Percentiles rank a stretch among this genome's conserved stretches.
phyloP scores from a whole-genome alignment of 2,797 vertebrate species.

The Carcharodon carcharias region DNA sequence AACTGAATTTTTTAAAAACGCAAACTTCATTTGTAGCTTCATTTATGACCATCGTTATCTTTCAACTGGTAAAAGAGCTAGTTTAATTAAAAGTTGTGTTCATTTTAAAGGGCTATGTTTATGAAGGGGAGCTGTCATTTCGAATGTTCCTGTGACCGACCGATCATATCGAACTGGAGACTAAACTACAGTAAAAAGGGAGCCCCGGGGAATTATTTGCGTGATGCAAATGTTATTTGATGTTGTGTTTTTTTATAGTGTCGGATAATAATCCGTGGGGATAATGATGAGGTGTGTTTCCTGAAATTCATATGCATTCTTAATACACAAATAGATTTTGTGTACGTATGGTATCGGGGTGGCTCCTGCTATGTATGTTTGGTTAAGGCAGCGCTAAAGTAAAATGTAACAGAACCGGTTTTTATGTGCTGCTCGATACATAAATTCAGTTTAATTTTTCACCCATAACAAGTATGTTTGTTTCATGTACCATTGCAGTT shows the following conservation, averaged over 20 bases:
- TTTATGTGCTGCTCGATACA: background rate
- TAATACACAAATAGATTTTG: background rate
- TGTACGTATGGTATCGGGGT: background rate
- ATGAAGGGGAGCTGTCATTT: background rate
- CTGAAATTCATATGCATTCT: background rate
- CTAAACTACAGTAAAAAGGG: background rate
- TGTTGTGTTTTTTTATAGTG: background rate
- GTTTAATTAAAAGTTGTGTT: background rate
- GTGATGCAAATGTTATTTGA: background rate
- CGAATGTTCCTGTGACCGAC: background rate
- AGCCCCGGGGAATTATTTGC: background rate
- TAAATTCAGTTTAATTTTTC: background rate
- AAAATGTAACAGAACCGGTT: conserved; percentile 11
- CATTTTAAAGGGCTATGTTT: background rate
- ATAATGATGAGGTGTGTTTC: background rate
- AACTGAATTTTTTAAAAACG: background rate
- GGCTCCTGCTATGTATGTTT: background rate
- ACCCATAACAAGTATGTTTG: background rate
- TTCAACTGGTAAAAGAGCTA: background rate
- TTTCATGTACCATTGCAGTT: background rate
- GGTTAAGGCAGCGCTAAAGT: background rate
- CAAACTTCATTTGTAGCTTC: background rate
- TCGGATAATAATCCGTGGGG: background rate
- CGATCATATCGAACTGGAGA: background rate
- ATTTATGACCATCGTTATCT: background rate